Base-by-base conservation (phyloP, 2,888 invertebrate species). In the Lasioglossum villosulum region DNA sequence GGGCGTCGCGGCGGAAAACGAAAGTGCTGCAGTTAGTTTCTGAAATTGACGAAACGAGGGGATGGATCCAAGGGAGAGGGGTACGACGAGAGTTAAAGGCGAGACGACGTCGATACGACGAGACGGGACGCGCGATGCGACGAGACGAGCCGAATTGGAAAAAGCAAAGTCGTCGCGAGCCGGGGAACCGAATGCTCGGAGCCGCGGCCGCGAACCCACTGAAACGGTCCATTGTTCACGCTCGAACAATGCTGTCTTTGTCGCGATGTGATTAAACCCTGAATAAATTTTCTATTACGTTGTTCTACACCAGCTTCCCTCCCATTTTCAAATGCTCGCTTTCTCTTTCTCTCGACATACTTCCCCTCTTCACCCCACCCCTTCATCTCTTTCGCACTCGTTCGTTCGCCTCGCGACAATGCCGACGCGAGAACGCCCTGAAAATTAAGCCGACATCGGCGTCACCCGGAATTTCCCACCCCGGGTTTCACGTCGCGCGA, bases 251-350 rank as follows among this genome's bases (percentile, higher is more conserved):
- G 89, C 91, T 89, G 90, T 91, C 92, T 93, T 93, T 93, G 92
- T 92, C 91, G 89, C 91, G 87, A 92, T 92, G 92, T 92, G 92
- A 93, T 93, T 93, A 93, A 92, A 91, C 90, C 90, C 91, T 90
- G 90, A 93, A 93, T 93, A 93, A 93, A 93, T 93, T 91, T 92
- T 91, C 90, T 88, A 92, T 93, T 89, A 90, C 87, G 84, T 82
- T 76, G 78, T 84, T 81, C 77, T 75, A 86, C 85, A 77, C 59
- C 81, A 42, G 48, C 74, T 71, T 79, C 76, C 68, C 74, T 71
- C 19, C 66, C 75, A 39, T 72, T 80, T 84, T 78, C 84, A 45
- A 86, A 78, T 59, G 78, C 68, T 37, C 80, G 52, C 37, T 77
- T 75, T 23, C 45, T 74, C 27, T 27, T 14, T 27, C 52, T 39